Evolutionary conservation across 2,797 vertebrate genomes (phyloP), one percentile per base, ranked within the genome.

Genomic region (Neomorphus geoffroyi): DNA sequence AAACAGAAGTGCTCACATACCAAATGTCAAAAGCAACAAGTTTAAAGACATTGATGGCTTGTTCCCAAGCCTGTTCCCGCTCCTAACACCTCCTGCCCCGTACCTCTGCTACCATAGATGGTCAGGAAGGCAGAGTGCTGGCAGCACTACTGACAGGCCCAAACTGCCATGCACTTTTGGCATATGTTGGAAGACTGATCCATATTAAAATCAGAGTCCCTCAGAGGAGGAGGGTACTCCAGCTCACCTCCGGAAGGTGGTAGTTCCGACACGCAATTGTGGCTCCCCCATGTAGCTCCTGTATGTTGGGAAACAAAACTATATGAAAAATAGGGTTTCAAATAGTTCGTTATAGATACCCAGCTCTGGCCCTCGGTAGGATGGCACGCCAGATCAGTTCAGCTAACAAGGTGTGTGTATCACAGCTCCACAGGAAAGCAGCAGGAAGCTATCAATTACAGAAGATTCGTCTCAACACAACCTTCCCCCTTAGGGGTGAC

Each of bases 1-100:
- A 83, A 37, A 69, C 15, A 46, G 26, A 75, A 58, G 6, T 0
- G 0, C n/a, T 71, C 1, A 1, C 41, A 91, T 27, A 50, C 5
- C 5, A 2, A 5, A 24, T 75, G 26, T 11, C 30, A 69, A 60
- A 84, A 62, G 23, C 0, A 0, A 28, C 0, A 0, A 27, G 46
- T 48, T 77, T 60, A 22, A 13, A 22, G 58, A 64, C 6, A 18
- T 9, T 57, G 37, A 13, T 30, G 5, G 4, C 50, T 61, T 65
- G 41, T 56, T 56, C n/a, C 24, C n/a, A 46, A 73, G 77, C 14
- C 24, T 37, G 6, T 27, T 79, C 51, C 56, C 28, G 32, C 67
- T 35, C 30, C 4, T 35, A 13, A 45, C 22, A 21, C 22, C 61
- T 88, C 56, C 27, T 41, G 35, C 23, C 28, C 37, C 1, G 0